Evolutionary conservation across 2,888 invertebrate species (phyloP), one percentile per base, ranked within the genome.

Genomic region (Amphipyra tragopoginis): DNA sequence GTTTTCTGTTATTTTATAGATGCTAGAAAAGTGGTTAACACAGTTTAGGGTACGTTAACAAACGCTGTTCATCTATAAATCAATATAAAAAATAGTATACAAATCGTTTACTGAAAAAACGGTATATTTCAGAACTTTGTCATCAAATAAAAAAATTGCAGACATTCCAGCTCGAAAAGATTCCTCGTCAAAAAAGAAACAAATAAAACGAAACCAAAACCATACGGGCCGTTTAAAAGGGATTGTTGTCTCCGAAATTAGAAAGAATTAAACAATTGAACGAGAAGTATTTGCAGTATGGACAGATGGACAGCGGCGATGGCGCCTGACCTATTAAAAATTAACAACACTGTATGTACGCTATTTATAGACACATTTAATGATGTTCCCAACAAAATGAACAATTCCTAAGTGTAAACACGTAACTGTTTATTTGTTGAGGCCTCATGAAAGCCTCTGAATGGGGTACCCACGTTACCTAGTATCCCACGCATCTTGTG

Each of bases 231-330:
- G 62, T 40, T 45, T 44, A 65, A 49, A 72, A 48, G 47, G 76
- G 75, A 10, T 75, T 77, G 66, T 76, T 68, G 13, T 38, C 56
- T 70, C 63, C 69, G 74, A 69, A 86, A 87, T 88, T 86, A 88
- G 83, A 80, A 80, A 76, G 74, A 86, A 88, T 90, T 87, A 87
- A 90, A 84, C 84, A 87, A 88, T 87, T 86, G 82, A 80, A 77
- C 71, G 53, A 26, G 55, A 43, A 56, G 65, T 73, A 75, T 72
- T 69, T 66, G 71, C 76, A 74, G 74, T 44, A 45, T 11, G 0
- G 8, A 5, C 15, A 63, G 67, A n/a, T 14, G 53, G 33, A 5
- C 15, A 63, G 67, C 68, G 69, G 62, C 43, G 56, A 50, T 50
- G 57, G 70, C 70, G 63, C 58, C 69, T 49, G 54, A 40, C 38